Conservation (phyloP, 2,797 vertebrate species). For the Chiropotes sagulatus region DNA sequence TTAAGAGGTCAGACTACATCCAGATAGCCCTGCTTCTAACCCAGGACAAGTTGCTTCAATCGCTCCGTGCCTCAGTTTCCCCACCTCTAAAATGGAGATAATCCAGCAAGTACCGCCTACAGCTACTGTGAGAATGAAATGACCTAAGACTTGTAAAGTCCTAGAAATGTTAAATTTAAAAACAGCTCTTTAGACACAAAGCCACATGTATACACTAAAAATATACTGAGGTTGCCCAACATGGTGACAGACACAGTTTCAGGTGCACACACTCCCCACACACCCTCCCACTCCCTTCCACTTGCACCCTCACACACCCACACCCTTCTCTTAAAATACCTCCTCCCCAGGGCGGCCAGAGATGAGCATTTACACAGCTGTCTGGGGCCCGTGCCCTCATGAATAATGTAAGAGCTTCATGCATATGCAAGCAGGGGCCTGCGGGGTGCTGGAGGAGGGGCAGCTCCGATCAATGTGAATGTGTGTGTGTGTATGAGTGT, state of each 20-base stretch:
- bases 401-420: conserved; percentile 83
- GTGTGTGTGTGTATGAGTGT: background rate
- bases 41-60: background rate
- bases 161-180: background rate
- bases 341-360: conserved; percentile 47
- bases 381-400: conserved; percentile 80
- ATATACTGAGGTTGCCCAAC: background rate
- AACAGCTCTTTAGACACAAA: conserved; percentile 43
- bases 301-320: conserved; percentile 38
- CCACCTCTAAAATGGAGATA: background rate
- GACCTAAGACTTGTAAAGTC: background rate
- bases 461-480: background rate
- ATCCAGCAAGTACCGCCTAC: background rate
- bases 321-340: conserved; percentile 65
- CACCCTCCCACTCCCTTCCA: background rate
- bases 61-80: conserved; percentile 9
- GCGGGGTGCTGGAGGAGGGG: conserved; percentile 58
- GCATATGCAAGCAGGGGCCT: conserved; percentile 81
- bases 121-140: background rate
- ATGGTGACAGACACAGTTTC: background rate
- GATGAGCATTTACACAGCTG: conserved; percentile 82
- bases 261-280: background rate
- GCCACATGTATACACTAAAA: background rate
- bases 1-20: background rate
- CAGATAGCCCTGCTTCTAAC: background rate